These are phyloP conservation scores for Panorpa germanica DNA, from an alignment of 2,888 invertebrate genomes.

Conservation along the genomic window DNA sequence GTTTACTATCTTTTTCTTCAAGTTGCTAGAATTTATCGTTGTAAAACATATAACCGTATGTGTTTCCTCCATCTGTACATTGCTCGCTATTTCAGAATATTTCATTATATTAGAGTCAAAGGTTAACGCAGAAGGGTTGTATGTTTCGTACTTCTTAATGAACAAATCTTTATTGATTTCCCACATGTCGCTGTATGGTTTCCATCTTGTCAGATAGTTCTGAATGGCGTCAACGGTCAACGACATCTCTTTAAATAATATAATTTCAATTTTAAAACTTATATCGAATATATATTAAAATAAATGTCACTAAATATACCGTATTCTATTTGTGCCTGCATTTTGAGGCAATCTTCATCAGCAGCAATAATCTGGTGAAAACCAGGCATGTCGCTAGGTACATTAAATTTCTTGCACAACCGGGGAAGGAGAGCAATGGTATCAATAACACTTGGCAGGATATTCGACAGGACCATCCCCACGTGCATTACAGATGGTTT, in stretches of 20 bases:
- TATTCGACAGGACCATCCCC: constrained; percentile 37
- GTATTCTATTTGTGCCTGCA: constrained; percentile 34
- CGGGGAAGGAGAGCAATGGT: constrained; percentile 47
- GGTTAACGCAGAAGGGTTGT: constrained; percentile 43
- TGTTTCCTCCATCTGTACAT: constrained; percentile 63
- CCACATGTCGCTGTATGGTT: constrained; percentile 65
- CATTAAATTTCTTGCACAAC: constrained; percentile 43
- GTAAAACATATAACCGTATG: constrained; percentile 62
- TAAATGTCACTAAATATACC: constrained; percentile 16
- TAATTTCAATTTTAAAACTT: constrained; percentile 27
- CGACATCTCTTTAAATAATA: too few relatives aligned
- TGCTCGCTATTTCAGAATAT: constrained; percentile 61
- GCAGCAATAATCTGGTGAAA: constrained; percentile 35
- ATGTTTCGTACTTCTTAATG: constrained; percentile 46
- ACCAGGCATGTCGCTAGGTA: constrained; percentile 24
- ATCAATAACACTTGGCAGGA: constrained; percentile 42
- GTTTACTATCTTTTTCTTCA: constrained; percentile 60
- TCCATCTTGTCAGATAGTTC: constrained; percentile 48
- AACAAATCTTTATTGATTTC: constrained; percentile 60
- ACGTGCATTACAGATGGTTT: constrained; percentile 41
- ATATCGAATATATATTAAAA: constrained; percentile 11
- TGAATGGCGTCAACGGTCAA: constrained; percentile 35
- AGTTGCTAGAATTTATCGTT: constrained; percentile 51
- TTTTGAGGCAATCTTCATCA: constrained; percentile 37
- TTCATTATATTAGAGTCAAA: constrained; percentile 63